Conservation (phyloP, 2,797 vertebrate species). For the Otolemur crassicaudatus region DNA sequence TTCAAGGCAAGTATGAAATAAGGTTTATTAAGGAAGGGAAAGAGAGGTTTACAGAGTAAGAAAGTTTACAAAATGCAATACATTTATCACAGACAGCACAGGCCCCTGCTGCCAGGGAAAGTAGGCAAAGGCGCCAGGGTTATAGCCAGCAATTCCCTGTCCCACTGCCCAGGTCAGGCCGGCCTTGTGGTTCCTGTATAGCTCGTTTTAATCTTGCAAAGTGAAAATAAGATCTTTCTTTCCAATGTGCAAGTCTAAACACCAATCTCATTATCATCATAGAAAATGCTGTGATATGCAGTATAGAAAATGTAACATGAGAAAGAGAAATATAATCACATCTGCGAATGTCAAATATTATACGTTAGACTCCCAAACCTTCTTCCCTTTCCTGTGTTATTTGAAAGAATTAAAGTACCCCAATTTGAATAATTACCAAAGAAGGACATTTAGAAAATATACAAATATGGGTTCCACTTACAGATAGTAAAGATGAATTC, state of each 20-base stretch:
- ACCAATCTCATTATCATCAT: not conserved
- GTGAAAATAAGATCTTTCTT: conserved; percentile 38
- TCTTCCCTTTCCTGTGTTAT: conserved; percentile 2
- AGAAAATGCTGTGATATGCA: not conserved
- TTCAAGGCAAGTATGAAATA: no score
- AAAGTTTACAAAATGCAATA: no score
- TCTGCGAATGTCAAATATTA: not conserved
- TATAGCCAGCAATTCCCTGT: no score
- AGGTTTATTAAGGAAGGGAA: no score
- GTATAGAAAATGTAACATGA: not conserved
- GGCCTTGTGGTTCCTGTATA: not conserved
- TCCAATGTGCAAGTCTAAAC: conserved; percentile 4
- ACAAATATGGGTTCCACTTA: not conserved
- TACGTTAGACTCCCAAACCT: conserved; percentile 8
- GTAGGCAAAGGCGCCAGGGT: no score
- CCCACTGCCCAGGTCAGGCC: no score
- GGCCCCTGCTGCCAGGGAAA: no score
- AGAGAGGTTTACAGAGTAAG: no score
- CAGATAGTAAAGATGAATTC: not conserved
- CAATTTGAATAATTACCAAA: not conserved
- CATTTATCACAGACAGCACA: no score
- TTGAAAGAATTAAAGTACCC: conserved; percentile 56
- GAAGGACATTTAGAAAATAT: conserved; percentile 40
- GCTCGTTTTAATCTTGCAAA: conserved; percentile 42
- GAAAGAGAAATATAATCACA: not conserved